Percentiles rank a stretch among this genome's conserved stretches.
Conservation (phyloP, 1,140 invertebrate genomes). For the Varroa destructor region DNA sequence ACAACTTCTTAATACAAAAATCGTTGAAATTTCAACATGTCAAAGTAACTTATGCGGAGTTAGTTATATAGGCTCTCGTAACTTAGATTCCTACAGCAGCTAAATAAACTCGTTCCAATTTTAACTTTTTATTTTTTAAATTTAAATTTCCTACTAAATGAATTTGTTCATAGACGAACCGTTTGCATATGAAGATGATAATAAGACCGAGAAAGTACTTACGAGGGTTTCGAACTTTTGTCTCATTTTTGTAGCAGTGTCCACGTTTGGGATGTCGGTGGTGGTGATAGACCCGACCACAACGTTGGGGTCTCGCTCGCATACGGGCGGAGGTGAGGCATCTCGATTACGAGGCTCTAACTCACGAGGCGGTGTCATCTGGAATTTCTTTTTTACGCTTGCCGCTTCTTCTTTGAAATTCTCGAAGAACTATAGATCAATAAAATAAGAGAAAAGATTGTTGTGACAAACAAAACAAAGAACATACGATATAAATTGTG, state of each 20-base stretch:
- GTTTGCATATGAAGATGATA: no score
- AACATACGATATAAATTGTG: no score
- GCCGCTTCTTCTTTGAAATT: conserved; percentile 22
- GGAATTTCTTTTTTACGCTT: not conserved
- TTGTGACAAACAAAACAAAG: no score
- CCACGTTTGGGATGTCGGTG: conserved; percentile 15
- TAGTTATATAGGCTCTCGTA: no score
- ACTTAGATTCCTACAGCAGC: no score
- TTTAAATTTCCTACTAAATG: no score
- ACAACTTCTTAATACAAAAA: no score
- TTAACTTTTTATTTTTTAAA: no score
- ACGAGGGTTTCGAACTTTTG: conserved; percentile 20
- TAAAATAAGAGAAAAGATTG: not conserved
- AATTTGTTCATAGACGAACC: no score
- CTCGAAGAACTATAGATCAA: conserved; percentile 17
- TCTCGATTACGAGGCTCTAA: not conserved
- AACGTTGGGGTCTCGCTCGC: conserved; percentile 26
- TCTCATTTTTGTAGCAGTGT: conserved; percentile 17
- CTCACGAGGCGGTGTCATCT: conserved; percentile 26
- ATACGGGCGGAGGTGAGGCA: not conserved
- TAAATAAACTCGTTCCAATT: no score
- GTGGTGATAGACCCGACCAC: conserved; percentile 5
- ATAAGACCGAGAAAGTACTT: not conserved
- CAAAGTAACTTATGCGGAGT: no score
- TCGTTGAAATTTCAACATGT: no score